Evolutionary conservation across 2,888 invertebrate genomes (phyloP).

Genomic region (Pachymerium ferrugineum): DNA sequence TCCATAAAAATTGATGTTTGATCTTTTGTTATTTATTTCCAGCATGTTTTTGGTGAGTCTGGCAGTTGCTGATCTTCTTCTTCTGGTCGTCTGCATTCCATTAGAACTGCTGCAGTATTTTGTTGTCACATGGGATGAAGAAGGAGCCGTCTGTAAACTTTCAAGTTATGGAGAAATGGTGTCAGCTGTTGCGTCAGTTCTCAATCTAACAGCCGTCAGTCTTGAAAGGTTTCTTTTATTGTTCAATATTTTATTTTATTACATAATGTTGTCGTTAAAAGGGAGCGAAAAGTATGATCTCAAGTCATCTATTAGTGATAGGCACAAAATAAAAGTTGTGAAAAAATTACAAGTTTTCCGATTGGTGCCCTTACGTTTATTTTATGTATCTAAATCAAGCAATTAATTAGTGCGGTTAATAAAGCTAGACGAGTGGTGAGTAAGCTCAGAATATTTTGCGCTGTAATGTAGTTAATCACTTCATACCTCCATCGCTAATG

Average conservation of each 20-base stretch:
- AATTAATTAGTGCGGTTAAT: too few relatives aligned
- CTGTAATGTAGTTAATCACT: too few relatives aligned
- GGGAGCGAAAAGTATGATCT: background rate
- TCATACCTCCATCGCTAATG: too few relatives aligned
- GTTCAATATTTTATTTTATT: background rate
- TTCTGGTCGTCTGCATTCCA: slow-evolving; percentile 50
- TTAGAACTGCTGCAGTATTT: slow-evolving; percentile 50
- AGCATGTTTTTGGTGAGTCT: slow-evolving; percentile 43
- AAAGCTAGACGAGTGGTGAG: too few relatives aligned
- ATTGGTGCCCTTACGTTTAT: too few relatives aligned
- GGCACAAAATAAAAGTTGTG: too few relatives aligned
- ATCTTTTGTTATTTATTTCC: slow-evolving; percentile 29
- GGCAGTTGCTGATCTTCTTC: slow-evolving; percentile 50
- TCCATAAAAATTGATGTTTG: too few relatives aligned
- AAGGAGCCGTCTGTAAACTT: slow-evolving; percentile 50
- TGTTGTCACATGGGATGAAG: slow-evolving; percentile 48
- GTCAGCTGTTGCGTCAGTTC: slow-evolving; percentile 51
- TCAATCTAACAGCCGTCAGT: slow-evolving; percentile 53
- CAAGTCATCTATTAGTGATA: background rate
- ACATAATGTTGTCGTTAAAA: background rate
- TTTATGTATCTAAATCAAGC: too few relatives aligned
- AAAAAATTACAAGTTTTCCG: too few relatives aligned
- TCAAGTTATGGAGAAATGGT: slow-evolving; percentile 51
- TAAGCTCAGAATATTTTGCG: too few relatives aligned
- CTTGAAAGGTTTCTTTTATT: slow-evolving; percentile 49